phyloP scores from a whole-genome alignment of 2,888 invertebrate species.

The Opisthograptis luteolata region DNA sequence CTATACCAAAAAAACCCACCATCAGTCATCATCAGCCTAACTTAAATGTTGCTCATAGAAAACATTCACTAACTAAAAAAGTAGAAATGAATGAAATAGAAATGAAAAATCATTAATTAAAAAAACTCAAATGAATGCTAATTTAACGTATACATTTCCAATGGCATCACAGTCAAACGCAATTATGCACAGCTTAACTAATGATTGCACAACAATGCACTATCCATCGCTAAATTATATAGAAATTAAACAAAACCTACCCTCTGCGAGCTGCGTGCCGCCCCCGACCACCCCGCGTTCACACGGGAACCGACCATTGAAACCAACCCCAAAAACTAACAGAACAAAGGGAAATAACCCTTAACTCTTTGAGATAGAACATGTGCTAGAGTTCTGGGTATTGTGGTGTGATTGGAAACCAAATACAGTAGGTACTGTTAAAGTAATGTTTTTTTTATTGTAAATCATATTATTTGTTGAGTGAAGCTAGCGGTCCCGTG shows the following conservation, averaged over 20 bases:
- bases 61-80: too few species aligned
- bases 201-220: conserved; percentile 34
- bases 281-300: conserved; percentile 49
- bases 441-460: conserved; percentile 51
- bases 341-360: conserved; percentile 30
- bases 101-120: neutral
- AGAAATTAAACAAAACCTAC: conserved; percentile 37
- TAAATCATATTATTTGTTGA: conserved; percentile 49
- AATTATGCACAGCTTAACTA: conserved; percentile 31
- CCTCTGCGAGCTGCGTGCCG: conserved; percentile 31
- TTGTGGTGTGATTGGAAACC: conserved; percentile 37
- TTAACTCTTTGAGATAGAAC: conserved; percentile 23
- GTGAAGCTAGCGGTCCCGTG: conserved; percentile 33
- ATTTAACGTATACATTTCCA: neutral
- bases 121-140: conserved; percentile 11
- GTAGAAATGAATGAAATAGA: neutral
- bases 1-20: too few species aligned
- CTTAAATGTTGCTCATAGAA: too few species aligned
- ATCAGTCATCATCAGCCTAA: too few species aligned
- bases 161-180: conserved; percentile 24
- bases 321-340: conserved; percentile 14
- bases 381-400: neutral
- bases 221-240: conserved; percentile 31
- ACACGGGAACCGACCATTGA: conserved; percentile 63
- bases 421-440: conserved; percentile 49